A percentile compares a stretch with the other conserved stretches of the same genome.
These are phyloP conservation scores for Acleris laterana DNA, from an alignment of 2,888 invertebrate genomes.

Conservation along the genomic window DNA sequence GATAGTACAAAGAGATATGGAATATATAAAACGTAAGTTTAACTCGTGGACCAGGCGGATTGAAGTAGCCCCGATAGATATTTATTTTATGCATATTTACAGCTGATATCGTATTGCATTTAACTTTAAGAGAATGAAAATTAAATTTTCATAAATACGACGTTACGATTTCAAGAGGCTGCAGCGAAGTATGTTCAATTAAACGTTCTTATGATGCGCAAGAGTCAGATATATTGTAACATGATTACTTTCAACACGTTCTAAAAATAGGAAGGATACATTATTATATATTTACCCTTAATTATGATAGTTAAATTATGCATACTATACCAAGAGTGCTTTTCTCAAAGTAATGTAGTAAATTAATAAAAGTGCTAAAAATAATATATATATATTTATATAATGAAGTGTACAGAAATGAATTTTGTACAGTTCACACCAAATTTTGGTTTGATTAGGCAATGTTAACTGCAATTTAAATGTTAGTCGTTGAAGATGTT, in stretches of 20 bases:
- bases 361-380: constrained; percentile 59
- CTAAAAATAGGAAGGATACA: constrained; percentile 9
- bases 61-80: constrained; percentile 73
- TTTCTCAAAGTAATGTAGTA: constrained; percentile 68
- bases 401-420: constrained; percentile 52
- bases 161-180: constrained; percentile 58
- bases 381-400: constrained; percentile 48
- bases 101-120: constrained; percentile 73
- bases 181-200: constrained; percentile 49
- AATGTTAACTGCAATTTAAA: constrained; percentile 12
- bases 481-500: constrained; percentile 63
- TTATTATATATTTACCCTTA: constrained; percentile 31
- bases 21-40: constrained; percentile 75
- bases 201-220: constrained; percentile 13
- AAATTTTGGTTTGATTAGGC: constrained; percentile 58
- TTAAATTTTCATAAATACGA: constrained; percentile 62
- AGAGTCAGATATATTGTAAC: constrained; percentile 14
- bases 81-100: constrained; percentile 77
- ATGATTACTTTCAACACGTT: constrained; percentile 20
- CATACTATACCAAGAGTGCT: constrained; percentile 71
- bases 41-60: constrained; percentile 78
- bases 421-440: constrained; percentile 57
- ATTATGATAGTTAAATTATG: constrained; percentile 44
- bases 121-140: constrained; percentile 70
- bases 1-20: constrained; percentile 78